Conservation (phyloP, 2,113 vertebrate species). For the Athene cunicularia region DNA sequence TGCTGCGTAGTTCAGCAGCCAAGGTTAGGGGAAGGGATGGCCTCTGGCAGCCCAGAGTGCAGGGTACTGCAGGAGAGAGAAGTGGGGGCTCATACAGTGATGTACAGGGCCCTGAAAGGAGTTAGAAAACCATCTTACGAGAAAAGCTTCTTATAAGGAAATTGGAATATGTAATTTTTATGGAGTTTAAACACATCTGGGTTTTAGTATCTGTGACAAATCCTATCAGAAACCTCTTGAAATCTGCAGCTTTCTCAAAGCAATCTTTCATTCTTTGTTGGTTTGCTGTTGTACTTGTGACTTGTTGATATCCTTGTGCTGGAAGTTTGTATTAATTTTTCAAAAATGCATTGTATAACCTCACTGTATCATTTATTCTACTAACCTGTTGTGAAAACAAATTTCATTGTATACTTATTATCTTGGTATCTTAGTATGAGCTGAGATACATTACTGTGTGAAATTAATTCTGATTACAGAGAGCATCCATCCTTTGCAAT, state of each 20-base stretch:
- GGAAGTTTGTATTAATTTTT: background rate
- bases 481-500: background rate
- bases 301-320: background rate
- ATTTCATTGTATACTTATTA: background rate
- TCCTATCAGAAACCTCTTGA: background rate
- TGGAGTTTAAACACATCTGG: background rate
- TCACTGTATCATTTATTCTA: background rate
- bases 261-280: background rate
- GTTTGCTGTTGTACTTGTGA: background rate
- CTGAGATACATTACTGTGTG: background rate
- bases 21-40: background rate
- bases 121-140: background rate
- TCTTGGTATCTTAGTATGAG: background rate
- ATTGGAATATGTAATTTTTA: background rate
- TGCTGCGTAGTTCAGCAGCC: background rate
- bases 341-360: background rate
- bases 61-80: background rate
- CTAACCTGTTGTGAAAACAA: background rate
- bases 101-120: background rate
- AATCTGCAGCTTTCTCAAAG: background rate
- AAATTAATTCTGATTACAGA: background rate
- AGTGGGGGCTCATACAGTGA: too few species aligned
- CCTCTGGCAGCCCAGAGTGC: background rate
- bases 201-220: background rate
- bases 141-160: background rate